Conservation (phyloP, 1,140 invertebrate genomes). For the Ostrea denselamellosa region DNA sequence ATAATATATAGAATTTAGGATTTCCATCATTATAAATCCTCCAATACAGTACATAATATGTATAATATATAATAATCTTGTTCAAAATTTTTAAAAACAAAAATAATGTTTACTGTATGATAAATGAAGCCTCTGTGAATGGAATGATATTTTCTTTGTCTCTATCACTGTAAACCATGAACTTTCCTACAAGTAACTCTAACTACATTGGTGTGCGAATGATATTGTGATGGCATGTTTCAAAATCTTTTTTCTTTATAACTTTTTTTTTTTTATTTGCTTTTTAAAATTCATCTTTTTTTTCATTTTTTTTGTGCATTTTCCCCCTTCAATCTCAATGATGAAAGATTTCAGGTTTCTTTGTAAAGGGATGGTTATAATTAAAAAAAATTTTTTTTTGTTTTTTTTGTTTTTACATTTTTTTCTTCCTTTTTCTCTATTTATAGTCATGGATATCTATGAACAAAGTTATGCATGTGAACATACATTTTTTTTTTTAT, state of each 20-base stretch:
- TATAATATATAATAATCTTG: conserved; percentile 35
- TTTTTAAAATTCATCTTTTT: conserved; percentile 33
- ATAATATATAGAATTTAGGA: conserved; percentile 23
- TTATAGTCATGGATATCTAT: not conserved
- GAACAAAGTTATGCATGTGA: too few species aligned
- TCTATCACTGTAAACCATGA: conserved; percentile 45
- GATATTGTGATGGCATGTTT: not conserved
- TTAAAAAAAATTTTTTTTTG: conserved; percentile 21
- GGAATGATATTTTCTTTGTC: conserved; percentile 37
- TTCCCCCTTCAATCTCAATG: conserved; percentile 29
- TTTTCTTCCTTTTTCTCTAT: conserved; percentile 41
- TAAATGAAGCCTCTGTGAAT: conserved; percentile 19
- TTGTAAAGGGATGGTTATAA: not conserved
- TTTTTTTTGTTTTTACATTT: conserved; percentile 38
- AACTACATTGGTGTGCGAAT: conserved; percentile 2
- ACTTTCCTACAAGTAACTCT: not conserved
- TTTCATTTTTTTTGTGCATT: conserved; percentile 9
- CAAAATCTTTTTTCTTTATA: conserved; percentile 25
- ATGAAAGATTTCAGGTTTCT: not conserved
- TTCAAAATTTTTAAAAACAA: conserved; percentile 25
- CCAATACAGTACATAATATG: conserved; percentile 24
- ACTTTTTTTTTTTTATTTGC: conserved; percentile 33
- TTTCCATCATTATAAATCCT: conserved; percentile 35
- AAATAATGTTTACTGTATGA: conserved; percentile 25
- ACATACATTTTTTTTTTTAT: conserved; percentile 22